Evolutionary conservation across 1,140 invertebrate genomes (phyloP).

Genomic region (Lucilia cuprina): DNA sequence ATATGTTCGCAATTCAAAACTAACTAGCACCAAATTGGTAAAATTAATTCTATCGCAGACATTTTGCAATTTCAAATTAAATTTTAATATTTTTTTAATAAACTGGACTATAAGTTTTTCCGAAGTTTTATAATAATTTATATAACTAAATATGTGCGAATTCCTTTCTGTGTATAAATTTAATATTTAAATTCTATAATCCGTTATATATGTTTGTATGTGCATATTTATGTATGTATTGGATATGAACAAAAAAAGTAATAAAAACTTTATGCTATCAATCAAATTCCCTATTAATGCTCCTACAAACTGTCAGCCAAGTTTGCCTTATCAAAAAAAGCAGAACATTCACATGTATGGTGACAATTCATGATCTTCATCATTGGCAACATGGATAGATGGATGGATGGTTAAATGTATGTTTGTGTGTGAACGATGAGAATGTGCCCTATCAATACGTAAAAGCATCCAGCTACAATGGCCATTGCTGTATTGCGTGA

Average conservation of each 20-base stretch:
- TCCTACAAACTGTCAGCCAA: conserved; percentile 18
- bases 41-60: no score
- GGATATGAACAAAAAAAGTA: not conserved
- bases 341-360: not conserved
- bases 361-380: not conserved
- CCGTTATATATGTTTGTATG: not conserved
- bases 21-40: no score
- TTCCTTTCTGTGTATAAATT: no score
- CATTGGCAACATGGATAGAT: conserved; percentile 11
- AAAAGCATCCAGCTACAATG: conserved; percentile 41
- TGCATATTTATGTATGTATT: not conserved
- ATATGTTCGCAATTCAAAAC: no score
- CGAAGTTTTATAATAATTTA: no score
- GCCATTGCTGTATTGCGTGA: conserved; percentile 48
- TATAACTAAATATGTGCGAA: no score
- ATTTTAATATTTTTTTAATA: no score
- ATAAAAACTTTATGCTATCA: conserved; percentile 12
- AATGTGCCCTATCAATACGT: conserved; percentile 59
- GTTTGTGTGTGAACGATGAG: conserved; percentile 12
- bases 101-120: no score
- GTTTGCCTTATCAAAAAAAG: not conserved
- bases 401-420: not conserved
- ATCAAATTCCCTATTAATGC: conserved; percentile 14
- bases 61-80: no score
- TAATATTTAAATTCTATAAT: no score